Conservation (phyloP, 2,113 vertebrate genomes). For the Polypterus senegalus region DNA sequence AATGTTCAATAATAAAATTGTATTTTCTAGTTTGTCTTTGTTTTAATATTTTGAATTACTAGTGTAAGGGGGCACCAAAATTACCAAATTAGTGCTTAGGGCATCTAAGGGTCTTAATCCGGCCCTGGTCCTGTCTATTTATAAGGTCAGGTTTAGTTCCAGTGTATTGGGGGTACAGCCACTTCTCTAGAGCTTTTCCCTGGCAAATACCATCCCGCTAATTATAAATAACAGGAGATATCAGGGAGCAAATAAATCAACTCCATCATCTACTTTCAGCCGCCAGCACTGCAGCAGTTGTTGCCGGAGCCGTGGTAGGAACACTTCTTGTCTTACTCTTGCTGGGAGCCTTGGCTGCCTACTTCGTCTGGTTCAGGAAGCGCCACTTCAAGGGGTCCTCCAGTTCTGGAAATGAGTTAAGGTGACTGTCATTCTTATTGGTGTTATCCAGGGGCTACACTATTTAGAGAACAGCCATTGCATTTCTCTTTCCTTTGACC, state of each 20-base stretch:
- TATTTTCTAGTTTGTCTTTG: too few relatives aligned
- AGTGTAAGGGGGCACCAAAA: too few relatives aligned
- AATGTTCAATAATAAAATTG: too few relatives aligned
- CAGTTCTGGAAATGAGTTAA: conserved; percentile 19
- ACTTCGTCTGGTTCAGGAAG: conserved; percentile 20
- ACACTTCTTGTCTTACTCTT: conserved; percentile 36
- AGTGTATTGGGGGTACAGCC: neutral
- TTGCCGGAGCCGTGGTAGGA: conserved; percentile 41
- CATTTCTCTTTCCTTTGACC: too few relatives aligned
- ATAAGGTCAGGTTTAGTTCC: neutral
- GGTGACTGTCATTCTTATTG: conserved; percentile 12
- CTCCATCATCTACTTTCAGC: conserved; percentile 10
- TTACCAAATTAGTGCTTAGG: too few relatives aligned
- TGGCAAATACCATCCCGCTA: neutral
- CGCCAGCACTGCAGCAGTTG: conserved; percentile 22
- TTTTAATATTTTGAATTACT: too few relatives aligned
- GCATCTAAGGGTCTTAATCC: neutral
- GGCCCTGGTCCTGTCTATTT: neutral
- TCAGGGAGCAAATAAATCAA: too few relatives aligned
- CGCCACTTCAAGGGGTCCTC: conserved; percentile 4
- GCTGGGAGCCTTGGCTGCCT: conserved; percentile 25
- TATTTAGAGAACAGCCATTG: too few relatives aligned
- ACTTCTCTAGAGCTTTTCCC: neutral
- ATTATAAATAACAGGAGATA: neutral
- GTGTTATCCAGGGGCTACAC: too few relatives aligned